phyloP scores from a whole-genome alignment of 2,888 invertebrate species.

The Ophioninae sp. region DNA sequence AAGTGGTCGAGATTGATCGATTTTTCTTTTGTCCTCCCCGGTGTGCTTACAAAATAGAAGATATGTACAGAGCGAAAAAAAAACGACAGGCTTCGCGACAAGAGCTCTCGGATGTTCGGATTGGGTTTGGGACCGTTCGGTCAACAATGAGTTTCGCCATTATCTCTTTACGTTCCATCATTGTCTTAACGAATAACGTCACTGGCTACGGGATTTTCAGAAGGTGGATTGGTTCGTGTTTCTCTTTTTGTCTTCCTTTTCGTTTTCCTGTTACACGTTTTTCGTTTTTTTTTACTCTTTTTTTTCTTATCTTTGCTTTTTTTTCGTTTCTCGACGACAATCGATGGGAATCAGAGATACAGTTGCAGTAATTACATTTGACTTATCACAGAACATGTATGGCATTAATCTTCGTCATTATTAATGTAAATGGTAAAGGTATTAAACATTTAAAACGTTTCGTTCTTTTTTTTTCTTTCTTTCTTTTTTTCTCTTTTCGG shows the following conservation, averaged over 20 bases:
- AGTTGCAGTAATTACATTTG: slow-evolving; percentile 81
- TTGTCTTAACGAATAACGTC: slow-evolving; percentile 73
- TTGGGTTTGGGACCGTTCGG: slow-evolving; percentile 71
- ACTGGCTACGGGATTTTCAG: slow-evolving; percentile 77
- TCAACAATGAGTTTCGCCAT: slow-evolving; percentile 48
- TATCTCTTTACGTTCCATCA: background rate
- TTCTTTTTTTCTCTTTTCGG: slow-evolving; percentile 52
- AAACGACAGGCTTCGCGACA: slow-evolving; percentile 60
- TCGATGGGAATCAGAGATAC: slow-evolving; percentile 73
- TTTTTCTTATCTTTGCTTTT: slow-evolving; percentile 10
- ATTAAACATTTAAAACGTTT: slow-evolving; percentile 75
- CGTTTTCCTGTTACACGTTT: background rate
- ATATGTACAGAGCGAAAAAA: slow-evolving; percentile 73
- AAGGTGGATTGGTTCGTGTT: slow-evolving; percentile 52
- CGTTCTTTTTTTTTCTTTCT: too few species aligned
- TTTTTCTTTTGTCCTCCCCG: slow-evolving; percentile 24
- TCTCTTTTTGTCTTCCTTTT: slow-evolving; percentile 12
- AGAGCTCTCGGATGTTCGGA: slow-evolving; percentile 28
- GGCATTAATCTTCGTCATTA: slow-evolving; percentile 81
- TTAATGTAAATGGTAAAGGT: slow-evolving; percentile 76
- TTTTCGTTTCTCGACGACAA: slow-evolving; percentile 38
- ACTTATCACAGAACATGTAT: slow-evolving; percentile 82
- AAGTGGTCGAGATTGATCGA: slow-evolving; percentile 43
- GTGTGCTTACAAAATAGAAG: slow-evolving; percentile 73
- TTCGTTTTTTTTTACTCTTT: slow-evolving; percentile 3